Evolutionary conservation across 2,888 invertebrate species (phyloP).

Genomic region (Agrochola lychnidis): DNA sequence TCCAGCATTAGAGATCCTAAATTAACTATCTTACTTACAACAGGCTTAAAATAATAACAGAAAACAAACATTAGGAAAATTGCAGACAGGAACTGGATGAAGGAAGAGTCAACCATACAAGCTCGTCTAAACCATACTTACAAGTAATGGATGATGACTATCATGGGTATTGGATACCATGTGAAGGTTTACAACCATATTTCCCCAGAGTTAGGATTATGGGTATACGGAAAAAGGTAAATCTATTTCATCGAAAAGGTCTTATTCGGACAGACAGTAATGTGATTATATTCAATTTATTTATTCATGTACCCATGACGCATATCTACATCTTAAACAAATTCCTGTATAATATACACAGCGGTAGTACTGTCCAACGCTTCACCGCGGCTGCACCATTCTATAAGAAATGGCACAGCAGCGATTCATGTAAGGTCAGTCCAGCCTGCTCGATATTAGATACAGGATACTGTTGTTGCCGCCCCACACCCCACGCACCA

Average conservation of each 20-base stretch:
- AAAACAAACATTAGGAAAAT: not conserved
- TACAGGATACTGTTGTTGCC: too few relatives aligned
- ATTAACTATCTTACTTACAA: constrained; percentile 33
- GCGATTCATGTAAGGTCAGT: too few relatives aligned
- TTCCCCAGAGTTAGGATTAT: constrained; percentile 17
- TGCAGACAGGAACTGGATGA: not conserved
- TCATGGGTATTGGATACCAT: not conserved
- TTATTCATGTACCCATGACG: too few relatives aligned
- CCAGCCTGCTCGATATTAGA: too few relatives aligned
- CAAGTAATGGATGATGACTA: not conserved
- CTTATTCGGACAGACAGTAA: not conserved
- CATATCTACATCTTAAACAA: too few relatives aligned
- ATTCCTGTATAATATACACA: too few relatives aligned
- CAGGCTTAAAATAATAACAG: constrained; percentile 25
- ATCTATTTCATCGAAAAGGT: not conserved
- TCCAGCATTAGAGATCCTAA: constrained; percentile 20
- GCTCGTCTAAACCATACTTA: not conserved
- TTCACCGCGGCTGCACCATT: too few relatives aligned
- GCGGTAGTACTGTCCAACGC: too few relatives aligned
- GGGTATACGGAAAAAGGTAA: not conserved
- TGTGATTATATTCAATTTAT: not conserved
- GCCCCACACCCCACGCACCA: too few relatives aligned
- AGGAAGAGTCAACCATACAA: not conserved
- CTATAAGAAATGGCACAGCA: too few relatives aligned
- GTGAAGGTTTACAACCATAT: constrained; percentile 2